Evolutionary conservation across 2,797 vertebrate species (phyloP).

Genomic region (Sitta carolinensis): DNA sequence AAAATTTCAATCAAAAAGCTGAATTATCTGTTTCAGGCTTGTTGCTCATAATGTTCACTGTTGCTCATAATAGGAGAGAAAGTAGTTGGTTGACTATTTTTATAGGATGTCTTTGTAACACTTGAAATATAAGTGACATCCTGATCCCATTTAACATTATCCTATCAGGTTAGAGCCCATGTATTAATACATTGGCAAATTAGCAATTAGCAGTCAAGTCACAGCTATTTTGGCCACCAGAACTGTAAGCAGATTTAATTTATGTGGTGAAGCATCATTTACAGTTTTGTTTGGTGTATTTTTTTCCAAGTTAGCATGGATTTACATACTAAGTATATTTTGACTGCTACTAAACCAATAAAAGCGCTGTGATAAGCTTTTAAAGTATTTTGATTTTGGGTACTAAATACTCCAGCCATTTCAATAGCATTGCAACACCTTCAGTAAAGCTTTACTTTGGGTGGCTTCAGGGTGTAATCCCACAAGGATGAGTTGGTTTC

Average conservation of each 20-base stretch:
- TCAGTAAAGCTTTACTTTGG: not conserved
- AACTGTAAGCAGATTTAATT: constrained; percentile 67
- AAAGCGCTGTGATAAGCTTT: constrained; percentile 10
- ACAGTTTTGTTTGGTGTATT: not conserved
- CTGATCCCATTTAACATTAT: constrained; percentile 44
- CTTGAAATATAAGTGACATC: constrained; percentile 43
- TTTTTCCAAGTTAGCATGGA: constrained; percentile 62
- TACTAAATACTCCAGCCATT: constrained; percentile 58
- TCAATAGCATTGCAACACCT: not conserved
- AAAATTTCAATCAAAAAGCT: constrained; percentile 54
- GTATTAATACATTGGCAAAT: constrained; percentile 47
- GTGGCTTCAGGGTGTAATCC: not conserved
- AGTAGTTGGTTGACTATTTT: constrained; percentile 68
- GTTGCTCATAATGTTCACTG: constrained; percentile 56
- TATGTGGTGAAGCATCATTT: constrained; percentile 64
- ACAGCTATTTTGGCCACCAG: constrained; percentile 43
- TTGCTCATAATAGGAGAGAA: constrained; percentile 61
- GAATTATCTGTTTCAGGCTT: constrained; percentile 44
- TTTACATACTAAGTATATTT: constrained; percentile 75
- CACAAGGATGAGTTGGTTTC: not conserved
- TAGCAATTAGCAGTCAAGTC: constrained; percentile 56
- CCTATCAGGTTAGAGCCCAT: constrained; percentile 5
- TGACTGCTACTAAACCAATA: constrained; percentile 67
- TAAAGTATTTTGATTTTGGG: constrained; percentile 51
- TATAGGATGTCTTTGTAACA: constrained; percentile 55